phyloP scores from a whole-genome alignment of 2,113 vertebrate genomes.

The Leptobrachium ailaonicum region DNA sequence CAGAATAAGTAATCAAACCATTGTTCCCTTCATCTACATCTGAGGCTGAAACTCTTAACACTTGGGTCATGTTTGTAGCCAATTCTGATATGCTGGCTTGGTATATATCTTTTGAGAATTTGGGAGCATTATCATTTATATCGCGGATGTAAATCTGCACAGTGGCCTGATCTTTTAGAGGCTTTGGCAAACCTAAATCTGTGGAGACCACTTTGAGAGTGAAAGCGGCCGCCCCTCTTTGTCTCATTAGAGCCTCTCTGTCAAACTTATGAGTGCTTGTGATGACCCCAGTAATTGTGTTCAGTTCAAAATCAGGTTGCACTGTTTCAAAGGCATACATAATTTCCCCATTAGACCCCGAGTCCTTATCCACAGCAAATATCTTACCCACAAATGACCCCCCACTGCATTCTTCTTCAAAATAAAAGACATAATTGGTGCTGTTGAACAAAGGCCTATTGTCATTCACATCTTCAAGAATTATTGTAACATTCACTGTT shows the following conservation, averaged over 20 bases:
- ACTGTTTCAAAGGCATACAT: slow-evolving; percentile 85
- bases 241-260: slow-evolving; percentile 89
- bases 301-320: slow-evolving; percentile 90
- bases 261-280: slow-evolving; percentile 86
- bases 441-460: slow-evolving; percentile 96
- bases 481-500: slow-evolving; percentile 86
- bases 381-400: slow-evolving; percentile 85
- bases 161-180: slow-evolving; percentile 91
- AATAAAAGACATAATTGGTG: slow-evolving; percentile 93
- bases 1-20: slow-evolving; percentile 82
- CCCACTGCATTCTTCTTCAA: slow-evolving; percentile 87
- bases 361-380: slow-evolving; percentile 89
- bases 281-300: slow-evolving; percentile 83
- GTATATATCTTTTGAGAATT: slow-evolving; percentile 93
- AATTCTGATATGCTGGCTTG: slow-evolving; percentile 91
- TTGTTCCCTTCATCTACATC: slow-evolving; percentile 93
- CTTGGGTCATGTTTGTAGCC: slow-evolving; percentile 86
- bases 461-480: slow-evolving; percentile 93
- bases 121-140: slow-evolving; percentile 94
- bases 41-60: slow-evolving; percentile 90
- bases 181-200: slow-evolving; percentile 92
- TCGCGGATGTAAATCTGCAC: slow-evolving; percentile 93
- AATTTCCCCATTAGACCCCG: slow-evolving; percentile 88
- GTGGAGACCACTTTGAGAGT: slow-evolving; percentile 83
- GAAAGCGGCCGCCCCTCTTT: slow-evolving; percentile 86